Percentiles rank a stretch among this genome's conserved stretches.
Conservation (phyloP, 2,888 invertebrate species). For the Synergus laeviventris region DNA sequence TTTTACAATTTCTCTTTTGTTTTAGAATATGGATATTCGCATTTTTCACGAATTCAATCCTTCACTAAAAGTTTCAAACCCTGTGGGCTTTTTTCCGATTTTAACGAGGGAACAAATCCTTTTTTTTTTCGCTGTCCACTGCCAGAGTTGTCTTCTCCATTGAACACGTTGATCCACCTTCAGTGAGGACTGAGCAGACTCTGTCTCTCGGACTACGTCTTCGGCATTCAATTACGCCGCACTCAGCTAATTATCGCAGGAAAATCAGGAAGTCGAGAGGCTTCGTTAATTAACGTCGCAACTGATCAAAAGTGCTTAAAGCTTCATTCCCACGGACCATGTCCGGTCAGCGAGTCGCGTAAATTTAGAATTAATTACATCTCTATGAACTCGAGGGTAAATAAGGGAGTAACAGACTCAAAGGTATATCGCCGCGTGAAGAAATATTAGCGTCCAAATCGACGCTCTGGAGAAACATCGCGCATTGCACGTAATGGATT, state of each 20-base stretch:
- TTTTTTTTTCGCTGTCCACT: slow-evolving; percentile 26
- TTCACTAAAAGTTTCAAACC: slow-evolving; percentile 5
- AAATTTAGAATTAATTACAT: slow-evolving; percentile 68
- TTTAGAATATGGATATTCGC: background rate
- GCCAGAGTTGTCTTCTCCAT: slow-evolving; percentile 24
- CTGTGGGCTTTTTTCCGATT: background rate
- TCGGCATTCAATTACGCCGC: slow-evolving; percentile 25
- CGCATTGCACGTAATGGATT: slow-evolving; percentile 68
- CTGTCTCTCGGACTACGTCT: slow-evolving; percentile 14
- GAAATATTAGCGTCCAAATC: slow-evolving; percentile 49
- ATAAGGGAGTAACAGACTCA: slow-evolving; percentile 63
- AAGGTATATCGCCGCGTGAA: slow-evolving; percentile 44
- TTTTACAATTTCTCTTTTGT: slow-evolving; percentile 8
- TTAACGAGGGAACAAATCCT: slow-evolving; percentile 31
- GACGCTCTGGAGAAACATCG: slow-evolving; percentile 45
- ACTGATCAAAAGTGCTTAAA: slow-evolving; percentile 56
- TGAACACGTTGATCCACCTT: slow-evolving; percentile 13
- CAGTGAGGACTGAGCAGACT: slow-evolving; percentile 20
- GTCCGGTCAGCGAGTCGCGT: slow-evolving; percentile 52
- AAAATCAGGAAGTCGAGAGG: slow-evolving; percentile 45
- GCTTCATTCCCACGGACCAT: slow-evolving; percentile 57
- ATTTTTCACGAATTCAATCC: slow-evolving; percentile 15
- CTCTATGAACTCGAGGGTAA: slow-evolving; percentile 61
- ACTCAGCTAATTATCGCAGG: slow-evolving; percentile 63
- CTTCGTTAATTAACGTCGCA: slow-evolving; percentile 32